Percentiles rank a stretch among this genome's conserved stretches.
phyloP scores from a whole-genome alignment of 2,888 invertebrate genomes.

The Aporophyla lueneburgensis region DNA sequence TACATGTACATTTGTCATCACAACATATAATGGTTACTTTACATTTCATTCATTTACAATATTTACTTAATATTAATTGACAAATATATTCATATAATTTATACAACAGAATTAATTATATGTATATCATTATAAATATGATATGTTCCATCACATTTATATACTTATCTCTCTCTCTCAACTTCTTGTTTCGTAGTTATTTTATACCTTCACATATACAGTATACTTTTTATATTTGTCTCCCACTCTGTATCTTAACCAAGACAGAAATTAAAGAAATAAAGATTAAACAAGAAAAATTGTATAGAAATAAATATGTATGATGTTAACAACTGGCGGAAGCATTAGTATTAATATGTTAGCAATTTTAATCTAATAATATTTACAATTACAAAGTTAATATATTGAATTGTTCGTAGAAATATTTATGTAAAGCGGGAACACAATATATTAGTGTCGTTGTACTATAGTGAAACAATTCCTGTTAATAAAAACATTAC shows the following conservation, averaged over 20 bases:
- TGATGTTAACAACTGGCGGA: constrained; percentile 41
- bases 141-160: constrained; percentile 81
- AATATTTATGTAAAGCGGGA: neutral
- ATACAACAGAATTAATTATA: constrained; percentile 63
- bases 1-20: constrained; percentile 73
- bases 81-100: constrained; percentile 65
- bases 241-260: constrained; percentile 19
- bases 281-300: constrained; percentile 43
- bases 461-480: neutral
- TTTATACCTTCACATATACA: constrained; percentile 34
- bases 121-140: constrained; percentile 75
- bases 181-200: constrained; percentile 52
- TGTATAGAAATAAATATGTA: constrained; percentile 35
- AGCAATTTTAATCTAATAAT: constrained; percentile 13
- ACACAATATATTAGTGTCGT: constrained; percentile 3
- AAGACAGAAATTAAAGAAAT: constrained; percentile 45
- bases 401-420: constrained; percentile 7
- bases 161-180: constrained; percentile 68
- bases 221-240: constrained; percentile 17
- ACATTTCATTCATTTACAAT: constrained; percentile 63
- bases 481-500: neutral
- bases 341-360: constrained; percentile 28
- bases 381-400: constrained; percentile 22
- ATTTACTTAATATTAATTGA: constrained; percentile 65
- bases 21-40: constrained; percentile 72